Evolutionary conservation across 2,113 vertebrate genomes (phyloP), one percentile per base, ranked within the genome.

Genomic region (Cyprinodon tularosa): DNA sequence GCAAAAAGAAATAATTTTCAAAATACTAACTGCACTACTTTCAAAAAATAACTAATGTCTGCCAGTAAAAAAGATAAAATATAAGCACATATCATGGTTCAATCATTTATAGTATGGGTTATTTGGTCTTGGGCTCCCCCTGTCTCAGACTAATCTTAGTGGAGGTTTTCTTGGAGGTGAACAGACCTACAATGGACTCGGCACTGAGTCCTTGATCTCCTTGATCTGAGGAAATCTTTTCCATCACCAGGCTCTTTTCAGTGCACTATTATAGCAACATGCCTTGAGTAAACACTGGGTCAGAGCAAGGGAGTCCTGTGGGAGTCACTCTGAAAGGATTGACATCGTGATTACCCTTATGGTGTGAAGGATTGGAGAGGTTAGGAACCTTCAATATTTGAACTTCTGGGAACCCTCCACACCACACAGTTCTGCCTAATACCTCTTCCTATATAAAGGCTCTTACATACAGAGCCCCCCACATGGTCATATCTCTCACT

Each of bases 311-410:
- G 81, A 74, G 82, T 88, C 81, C 85, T 77, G 77, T 72, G 86
- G 90, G 87, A 88, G 88, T 89, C 83, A 76, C 80, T 89, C 81
- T 90, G 85, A 92, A 89, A 87, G 87, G 91, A 89, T 86, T 90
- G 91, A 93, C 88, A 90, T 78, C 90, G 86, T 91, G 91, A 92
- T 93, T 92, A 91, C 82, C 85, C 89, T 91, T 85, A 87, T 73
- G 79, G 91, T 87, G 89, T 80, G 89, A 92, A 86, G 87, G 88
- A 89, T 84, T 86, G 81, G 72, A 80, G 80, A 86, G 93, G 92
- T 92, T 89, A 90, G 77, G 83, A 86, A 89, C 84, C 77, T 80
- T 89, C 87, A 93, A 92, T 94, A 93, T 93, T 93, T 93, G 90
- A 92, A 90, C 86, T 88, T 88, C 80, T 68, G 44, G 65, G 73